Conservation (phyloP, 2,797 vertebrate species). For the Neosilurus hyrtlii region DNA sequence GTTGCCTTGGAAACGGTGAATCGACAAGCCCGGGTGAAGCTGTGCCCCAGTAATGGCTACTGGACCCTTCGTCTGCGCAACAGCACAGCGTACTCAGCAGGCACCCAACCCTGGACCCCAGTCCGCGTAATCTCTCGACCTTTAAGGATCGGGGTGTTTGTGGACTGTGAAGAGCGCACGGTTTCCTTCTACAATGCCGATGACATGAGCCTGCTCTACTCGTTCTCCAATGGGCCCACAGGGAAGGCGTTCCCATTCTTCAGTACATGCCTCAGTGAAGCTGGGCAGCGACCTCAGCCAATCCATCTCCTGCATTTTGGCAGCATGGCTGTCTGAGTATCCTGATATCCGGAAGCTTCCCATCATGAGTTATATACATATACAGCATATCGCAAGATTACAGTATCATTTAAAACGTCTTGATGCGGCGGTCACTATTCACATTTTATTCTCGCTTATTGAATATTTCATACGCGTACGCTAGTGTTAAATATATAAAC, state of each 20-base stretch:
- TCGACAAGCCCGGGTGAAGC: slow-evolving; percentile 71
- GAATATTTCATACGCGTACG: neutral
- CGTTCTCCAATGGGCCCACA: slow-evolving; percentile 70
- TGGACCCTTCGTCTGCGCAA: slow-evolving; percentile 82
- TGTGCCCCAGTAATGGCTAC: slow-evolving; percentile 80
- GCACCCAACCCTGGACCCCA: slow-evolving; percentile 76
- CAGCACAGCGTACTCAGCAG: slow-evolving; percentile 71
- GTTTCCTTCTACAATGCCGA: slow-evolving; percentile 80
- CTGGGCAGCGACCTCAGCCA: slow-evolving; percentile 67
- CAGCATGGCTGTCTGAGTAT: slow-evolving; percentile 39
- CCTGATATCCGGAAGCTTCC: neutral
- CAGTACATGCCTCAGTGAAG: slow-evolving; percentile 80
- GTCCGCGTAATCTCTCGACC: slow-evolving; percentile 60
- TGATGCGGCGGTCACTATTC: neutral
- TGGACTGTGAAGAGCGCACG: slow-evolving; percentile 75
- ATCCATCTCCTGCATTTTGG: slow-evolving; percentile 76
- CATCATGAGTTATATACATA: neutral
- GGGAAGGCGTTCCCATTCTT: slow-evolving; percentile 81
- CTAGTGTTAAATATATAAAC: slow-evolving; percentile 3
- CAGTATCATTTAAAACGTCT: neutral
- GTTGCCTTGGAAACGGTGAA: slow-evolving; percentile 76
- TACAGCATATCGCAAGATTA: neutral
- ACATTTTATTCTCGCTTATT: slow-evolving; percentile 7
- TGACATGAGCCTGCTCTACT: slow-evolving; percentile 78
- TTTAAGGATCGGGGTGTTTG: slow-evolving; percentile 74